phyloP scores from a whole-genome alignment of 2,888 invertebrate genomes.

The Drosophila fungiperda region DNA sequence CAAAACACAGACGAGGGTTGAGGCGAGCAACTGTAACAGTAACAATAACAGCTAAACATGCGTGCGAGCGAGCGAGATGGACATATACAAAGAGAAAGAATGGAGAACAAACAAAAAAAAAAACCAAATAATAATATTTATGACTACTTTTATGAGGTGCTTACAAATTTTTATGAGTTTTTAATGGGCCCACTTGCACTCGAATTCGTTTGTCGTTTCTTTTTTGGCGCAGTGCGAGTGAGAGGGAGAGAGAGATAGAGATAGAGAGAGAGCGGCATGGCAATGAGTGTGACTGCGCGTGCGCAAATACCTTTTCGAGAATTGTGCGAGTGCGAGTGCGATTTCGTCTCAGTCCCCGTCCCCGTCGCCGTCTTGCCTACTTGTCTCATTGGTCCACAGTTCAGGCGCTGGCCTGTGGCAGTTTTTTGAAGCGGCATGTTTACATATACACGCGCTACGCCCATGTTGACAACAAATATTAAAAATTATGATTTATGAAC shows the following conservation, averaged over 20 bases:
- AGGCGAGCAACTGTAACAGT: slow-evolving; percentile 48
- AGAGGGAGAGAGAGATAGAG: slow-evolving; percentile 7
- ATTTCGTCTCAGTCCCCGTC: neutral
- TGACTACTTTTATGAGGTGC: slow-evolving; percentile 86
- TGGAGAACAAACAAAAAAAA: slow-evolving; percentile 26
- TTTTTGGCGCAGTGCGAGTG: slow-evolving; percentile 41
- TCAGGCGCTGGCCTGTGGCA: slow-evolving; percentile 27
- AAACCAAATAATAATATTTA: slow-evolving; percentile 83
- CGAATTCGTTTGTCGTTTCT: slow-evolving; percentile 51
- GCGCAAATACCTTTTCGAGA: slow-evolving; percentile 78
- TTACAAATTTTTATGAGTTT: slow-evolving; percentile 86
- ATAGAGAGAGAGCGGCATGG: slow-evolving; percentile 19
- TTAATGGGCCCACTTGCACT: slow-evolving; percentile 82
- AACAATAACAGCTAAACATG: slow-evolving; percentile 20
- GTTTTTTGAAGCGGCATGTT: slow-evolving; percentile 61
- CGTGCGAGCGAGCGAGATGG: neutral
- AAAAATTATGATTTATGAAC: slow-evolving; percentile 82
- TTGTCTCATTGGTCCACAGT: slow-evolving; percentile 30
- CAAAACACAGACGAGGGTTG: slow-evolving; percentile 70
- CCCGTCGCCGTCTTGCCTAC: slow-evolving; percentile 10
- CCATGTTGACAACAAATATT: slow-evolving; percentile 82
- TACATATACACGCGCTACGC: slow-evolving; percentile 76
- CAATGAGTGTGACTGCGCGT: slow-evolving; percentile 78
- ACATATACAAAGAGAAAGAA: slow-evolving; percentile 4
- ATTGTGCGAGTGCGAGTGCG: slow-evolving; percentile 42